Evolutionary conservation across 2,797 vertebrate species (phyloP).

Genomic region (Molossus alvarezi): DNA sequence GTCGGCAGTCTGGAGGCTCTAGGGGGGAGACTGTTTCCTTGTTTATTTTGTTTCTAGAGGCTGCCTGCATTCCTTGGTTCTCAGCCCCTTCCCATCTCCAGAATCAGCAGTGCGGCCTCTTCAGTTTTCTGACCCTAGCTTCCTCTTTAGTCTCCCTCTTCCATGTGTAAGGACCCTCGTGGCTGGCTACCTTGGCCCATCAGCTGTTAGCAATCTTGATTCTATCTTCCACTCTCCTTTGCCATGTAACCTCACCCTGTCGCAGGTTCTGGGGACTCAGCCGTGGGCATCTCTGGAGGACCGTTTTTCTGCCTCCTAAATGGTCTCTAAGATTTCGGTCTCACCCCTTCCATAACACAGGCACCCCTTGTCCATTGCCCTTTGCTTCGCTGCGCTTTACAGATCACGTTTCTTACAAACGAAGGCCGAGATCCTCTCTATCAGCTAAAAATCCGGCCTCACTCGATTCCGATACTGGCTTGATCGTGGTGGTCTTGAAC

Average conservation of each 20-base stretch:
- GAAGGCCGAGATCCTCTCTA: background rate
- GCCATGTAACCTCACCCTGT: background rate
- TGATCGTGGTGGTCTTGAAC: background rate
- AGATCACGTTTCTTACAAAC: background rate
- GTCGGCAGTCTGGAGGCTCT: background rate
- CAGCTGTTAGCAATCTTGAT: background rate
- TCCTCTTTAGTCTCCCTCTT: background rate
- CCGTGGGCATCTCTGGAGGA: background rate
- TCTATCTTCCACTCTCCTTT: background rate
- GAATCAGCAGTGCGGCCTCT: background rate
- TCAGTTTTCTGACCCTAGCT: background rate
- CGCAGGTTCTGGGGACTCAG: background rate
- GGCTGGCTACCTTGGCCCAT: background rate
- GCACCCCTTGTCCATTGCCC: background rate
- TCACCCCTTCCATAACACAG: background rate
- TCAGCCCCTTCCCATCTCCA: background rate
- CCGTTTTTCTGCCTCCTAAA: background rate
- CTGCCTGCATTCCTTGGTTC: background rate
- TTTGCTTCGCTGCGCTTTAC: background rate
- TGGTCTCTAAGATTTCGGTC: background rate
- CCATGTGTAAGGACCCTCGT: fast-evolving
- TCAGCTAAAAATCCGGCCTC: too few species aligned
- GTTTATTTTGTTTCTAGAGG: background rate
- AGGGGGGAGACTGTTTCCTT: background rate
- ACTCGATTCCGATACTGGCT: background rate